Evolutionary conservation across 1,140 invertebrate genomes (phyloP).

Genomic region (Tetraneura akinire): DNA sequence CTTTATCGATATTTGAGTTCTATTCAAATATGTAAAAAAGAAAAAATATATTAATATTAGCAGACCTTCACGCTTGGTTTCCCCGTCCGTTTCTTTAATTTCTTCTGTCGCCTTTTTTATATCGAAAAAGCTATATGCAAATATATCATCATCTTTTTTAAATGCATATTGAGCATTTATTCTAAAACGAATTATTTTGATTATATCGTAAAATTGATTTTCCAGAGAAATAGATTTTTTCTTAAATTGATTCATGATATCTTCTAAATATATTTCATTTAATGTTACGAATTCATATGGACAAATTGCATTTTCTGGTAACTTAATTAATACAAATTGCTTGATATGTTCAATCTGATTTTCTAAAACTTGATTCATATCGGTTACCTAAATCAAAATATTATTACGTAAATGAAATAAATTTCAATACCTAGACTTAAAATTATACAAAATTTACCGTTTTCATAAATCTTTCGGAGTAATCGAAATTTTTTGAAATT

Average conservation of each 20-base stretch:
- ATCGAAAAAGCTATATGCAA: background rate
- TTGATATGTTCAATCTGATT: background rate
- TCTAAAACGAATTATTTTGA: background rate
- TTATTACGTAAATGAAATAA: background rate
- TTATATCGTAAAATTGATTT: background rate
- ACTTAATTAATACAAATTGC: background rate
- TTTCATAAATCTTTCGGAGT: background rate
- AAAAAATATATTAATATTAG: background rate
- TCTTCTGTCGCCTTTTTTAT: background rate
- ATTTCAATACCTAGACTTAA: background rate
- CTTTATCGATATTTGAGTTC: too few species aligned
- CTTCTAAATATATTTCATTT: background rate
- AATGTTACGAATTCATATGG: background rate
- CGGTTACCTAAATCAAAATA: background rate
- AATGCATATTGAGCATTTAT: constrained; percentile 5
- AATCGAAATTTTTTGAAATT: background rate
- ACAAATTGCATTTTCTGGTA: background rate
- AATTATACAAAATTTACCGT: background rate
- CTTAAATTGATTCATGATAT: background rate
- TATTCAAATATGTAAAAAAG: too few species aligned
- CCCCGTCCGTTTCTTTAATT: background rate
- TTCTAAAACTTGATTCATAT: background rate
- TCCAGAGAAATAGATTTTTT: background rate
- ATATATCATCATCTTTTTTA: background rate
- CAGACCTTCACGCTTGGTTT: background rate